Percentiles rank a stretch among this genome's conserved stretches.
phyloP scores from a whole-genome alignment of 2,888 invertebrate genomes.

The Dicycla oo region DNA sequence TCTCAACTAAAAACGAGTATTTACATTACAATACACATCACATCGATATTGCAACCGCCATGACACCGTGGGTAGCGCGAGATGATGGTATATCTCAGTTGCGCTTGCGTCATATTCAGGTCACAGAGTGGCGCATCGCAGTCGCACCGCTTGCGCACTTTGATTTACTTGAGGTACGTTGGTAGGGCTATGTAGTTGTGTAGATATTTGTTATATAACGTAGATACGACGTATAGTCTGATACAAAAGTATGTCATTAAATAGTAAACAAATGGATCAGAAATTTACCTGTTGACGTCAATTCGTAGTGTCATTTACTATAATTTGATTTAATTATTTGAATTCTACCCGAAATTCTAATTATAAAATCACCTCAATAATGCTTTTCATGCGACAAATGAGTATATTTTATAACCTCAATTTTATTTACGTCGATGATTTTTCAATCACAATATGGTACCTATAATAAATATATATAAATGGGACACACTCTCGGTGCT shows the following conservation, averaged over 20 bases:
- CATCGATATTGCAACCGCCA: conserved; percentile 37
- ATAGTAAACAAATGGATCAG: background rate
- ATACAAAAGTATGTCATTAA: background rate
- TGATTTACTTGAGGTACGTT: conserved; percentile 52
- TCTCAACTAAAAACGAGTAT: conserved; percentile 29
- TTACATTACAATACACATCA: conserved; percentile 29
- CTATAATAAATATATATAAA: no score
- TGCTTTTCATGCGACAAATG: no score
- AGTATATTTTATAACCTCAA: no score
- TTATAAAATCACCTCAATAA: background rate
- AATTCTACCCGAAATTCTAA: background rate
- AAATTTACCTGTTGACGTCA: background rate
- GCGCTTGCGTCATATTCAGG: conserved; percentile 56
- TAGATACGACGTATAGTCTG: background rate
- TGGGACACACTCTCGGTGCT: background rate
- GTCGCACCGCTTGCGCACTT: conserved; percentile 35
- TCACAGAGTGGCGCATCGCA: conserved; percentile 38
- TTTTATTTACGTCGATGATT: no score
- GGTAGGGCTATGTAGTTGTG: conserved; percentile 8
- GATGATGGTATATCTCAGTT: conserved; percentile 40
- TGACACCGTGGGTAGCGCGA: conserved; percentile 54
- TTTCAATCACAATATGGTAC: no score
- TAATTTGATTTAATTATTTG: background rate
- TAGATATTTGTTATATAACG: background rate
- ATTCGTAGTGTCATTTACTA: background rate